Percentiles rank a stretch among this genome's conserved stretches.
phyloP scores from a whole-genome alignment of 2,113 vertebrate genomes.

The Clinocottus analis region DNA sequence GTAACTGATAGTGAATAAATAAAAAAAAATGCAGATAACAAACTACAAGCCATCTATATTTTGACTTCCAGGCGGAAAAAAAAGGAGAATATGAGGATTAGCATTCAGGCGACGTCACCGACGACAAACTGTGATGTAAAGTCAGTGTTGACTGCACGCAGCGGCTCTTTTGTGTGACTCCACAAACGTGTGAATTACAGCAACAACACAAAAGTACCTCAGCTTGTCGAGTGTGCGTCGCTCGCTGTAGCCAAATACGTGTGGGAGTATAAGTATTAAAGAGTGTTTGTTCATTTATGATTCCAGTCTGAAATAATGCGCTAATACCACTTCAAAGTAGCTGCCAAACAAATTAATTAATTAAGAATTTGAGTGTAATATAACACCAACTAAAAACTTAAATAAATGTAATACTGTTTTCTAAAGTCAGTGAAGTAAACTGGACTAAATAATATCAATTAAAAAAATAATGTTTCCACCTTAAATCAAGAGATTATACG shows the following conservation, averaged over 20 bases:
- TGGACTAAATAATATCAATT: background rate
- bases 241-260: slow-evolving; percentile 5
- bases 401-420: background rate
- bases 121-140: background rate
- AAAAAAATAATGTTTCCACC: background rate
- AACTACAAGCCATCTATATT: background rate
- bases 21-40: slow-evolving; percentile 2
- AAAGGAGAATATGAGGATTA: background rate
- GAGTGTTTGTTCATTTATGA: background rate
- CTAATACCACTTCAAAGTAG: background rate
- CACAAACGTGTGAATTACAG: slow-evolving; percentile 1
- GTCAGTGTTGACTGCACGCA: background rate
- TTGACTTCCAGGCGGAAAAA: background rate
- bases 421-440: background rate
- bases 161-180: background rate
- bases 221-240: slow-evolving; percentile 10
- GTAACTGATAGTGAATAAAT: background rate
- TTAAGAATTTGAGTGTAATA: slow-evolving; percentile 6
- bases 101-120: background rate
- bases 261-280: slow-evolving; percentile 1
- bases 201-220: slow-evolving; percentile 4
- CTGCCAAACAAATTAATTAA: slow-evolving; percentile 4
- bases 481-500: background rate
- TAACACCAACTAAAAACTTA: background rate
- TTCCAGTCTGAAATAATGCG: background rate